Evolutionary conservation across 2,113 vertebrate species (phyloP).

Genomic region (Podocnemis expansa): DNA sequence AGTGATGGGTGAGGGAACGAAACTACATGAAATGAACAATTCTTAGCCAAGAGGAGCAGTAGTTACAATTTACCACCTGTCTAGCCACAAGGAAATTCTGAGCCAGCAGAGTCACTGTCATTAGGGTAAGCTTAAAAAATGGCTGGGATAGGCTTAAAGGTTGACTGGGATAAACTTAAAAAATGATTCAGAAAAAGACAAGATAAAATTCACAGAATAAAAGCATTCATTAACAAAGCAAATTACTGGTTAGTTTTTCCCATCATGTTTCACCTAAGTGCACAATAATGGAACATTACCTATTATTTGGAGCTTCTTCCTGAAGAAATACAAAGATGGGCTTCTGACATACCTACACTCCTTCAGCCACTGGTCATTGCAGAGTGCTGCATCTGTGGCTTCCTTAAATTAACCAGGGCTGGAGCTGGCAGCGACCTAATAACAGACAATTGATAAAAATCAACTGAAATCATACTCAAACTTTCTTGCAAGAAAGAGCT

Average conservation of each 20-base stretch:
- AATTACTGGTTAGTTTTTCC: neutral
- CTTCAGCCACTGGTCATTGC: neutral
- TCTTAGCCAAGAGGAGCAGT: fast-evolving
- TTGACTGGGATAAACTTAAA: neutral
- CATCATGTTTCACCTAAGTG: neutral
- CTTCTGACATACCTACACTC: neutral
- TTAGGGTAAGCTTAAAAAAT: no score
- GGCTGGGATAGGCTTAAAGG: no score
- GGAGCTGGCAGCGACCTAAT: neutral
- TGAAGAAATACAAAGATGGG: neutral
- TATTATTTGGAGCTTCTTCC: neutral
- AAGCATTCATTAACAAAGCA: neutral
- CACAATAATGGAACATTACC: neutral
- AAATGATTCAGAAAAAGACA: neutral
- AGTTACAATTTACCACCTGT: neutral
- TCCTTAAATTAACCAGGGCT: neutral
- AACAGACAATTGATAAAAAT: neutral
- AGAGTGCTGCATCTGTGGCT: neutral
- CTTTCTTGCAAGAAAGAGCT: neutral
- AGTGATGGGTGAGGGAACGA: neutral
- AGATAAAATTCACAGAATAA: neutral
- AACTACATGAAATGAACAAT: neutral
- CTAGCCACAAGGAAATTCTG: neutral
- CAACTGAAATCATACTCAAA: neutral
- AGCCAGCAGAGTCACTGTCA: neutral